Percentiles rank a stretch among this genome's conserved stretches.
Evolutionary conservation across 2,113 vertebrate species (phyloP).

Genomic region (Acrocephalus kingi): DNA sequence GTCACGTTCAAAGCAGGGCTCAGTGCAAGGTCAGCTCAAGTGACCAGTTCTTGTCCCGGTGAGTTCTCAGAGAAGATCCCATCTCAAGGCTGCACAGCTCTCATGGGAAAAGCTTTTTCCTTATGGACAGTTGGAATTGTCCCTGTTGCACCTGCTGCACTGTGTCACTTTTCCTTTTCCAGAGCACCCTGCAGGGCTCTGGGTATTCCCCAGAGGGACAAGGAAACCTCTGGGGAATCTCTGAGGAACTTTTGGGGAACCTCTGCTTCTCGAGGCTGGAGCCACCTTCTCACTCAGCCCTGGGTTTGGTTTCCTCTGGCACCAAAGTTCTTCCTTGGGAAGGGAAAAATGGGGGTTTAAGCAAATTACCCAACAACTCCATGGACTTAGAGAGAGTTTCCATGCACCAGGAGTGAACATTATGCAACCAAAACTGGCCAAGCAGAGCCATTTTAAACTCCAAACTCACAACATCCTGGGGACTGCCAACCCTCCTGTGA

Average conservation of each 20-base stretch:
- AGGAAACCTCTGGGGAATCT: background rate
- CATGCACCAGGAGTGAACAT: background rate
- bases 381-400: background rate
- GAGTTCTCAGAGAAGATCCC: background rate
- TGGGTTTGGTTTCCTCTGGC: background rate
- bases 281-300: background rate
- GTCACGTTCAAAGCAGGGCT: background rate
- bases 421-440: background rate
- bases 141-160: background rate
- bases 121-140: background rate
- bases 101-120: background rate
- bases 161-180: background rate
- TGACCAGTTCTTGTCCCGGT: background rate
- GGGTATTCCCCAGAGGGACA: background rate
- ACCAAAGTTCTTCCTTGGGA: background rate
- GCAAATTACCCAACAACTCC: background rate
- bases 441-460: background rate
- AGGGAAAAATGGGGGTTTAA: background rate
- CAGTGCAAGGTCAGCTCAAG: background rate
- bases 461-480: background rate
- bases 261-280: background rate
- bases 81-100: background rate
- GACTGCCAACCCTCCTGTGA: background rate
- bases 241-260: background rate
- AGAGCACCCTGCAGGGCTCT: background rate